Evolutionary conservation across 1,140 invertebrate genomes (phyloP), one percentile per base, ranked within the genome.

Genomic region (Achroia grisella): DNA sequence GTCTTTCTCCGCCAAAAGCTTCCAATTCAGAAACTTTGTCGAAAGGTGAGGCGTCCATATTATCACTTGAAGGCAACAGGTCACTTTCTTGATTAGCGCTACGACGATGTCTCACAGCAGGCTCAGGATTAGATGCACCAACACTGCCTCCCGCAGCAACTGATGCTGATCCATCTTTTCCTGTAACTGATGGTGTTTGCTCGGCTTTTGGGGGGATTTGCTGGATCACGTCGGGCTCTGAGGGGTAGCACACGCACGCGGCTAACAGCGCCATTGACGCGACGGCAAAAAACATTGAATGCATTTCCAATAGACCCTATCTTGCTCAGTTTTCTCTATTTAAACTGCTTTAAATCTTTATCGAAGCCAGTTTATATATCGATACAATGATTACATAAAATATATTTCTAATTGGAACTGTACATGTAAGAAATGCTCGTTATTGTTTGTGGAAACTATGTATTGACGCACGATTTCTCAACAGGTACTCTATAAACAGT

Each of bases 101-200:
- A 36, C 71, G 72, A 4, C 71, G 69, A 23, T 23, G 53, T 39
- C 80, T 65, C 1, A 47, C 34, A 5, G 30, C 44, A 0, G 39
- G 9, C n/a, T 39, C 34, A 10, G 48, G 43, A 10, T 80, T 62
- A 79, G 66, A 57, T 56, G 58, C 65, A 71, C 55, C 71, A 71
- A 43, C 59, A 76, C 17, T 61, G 57, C 44, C 58, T 60, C 1
- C 80, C 80, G 40, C 65, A 84, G 69, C 77, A 80, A 67, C 73
- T 74, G 71, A 84, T 14, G 27, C 61, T 67, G 59, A 64, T 72
- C 12, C 71, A 54, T 58, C 61, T 69, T 61, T 78, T 77, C 56
- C 70, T 69, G 63, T 84, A 84, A 55, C 69, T 80, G 66, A 81
- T 56, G 64, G 80, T 84, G 60, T 84, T 80, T 35, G 59, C 39